These are phyloP conservation scores for Gymnorhina tibicen DNA, from an alignment of 2,113 vertebrate genomes.

Conservation along the genomic window DNA sequence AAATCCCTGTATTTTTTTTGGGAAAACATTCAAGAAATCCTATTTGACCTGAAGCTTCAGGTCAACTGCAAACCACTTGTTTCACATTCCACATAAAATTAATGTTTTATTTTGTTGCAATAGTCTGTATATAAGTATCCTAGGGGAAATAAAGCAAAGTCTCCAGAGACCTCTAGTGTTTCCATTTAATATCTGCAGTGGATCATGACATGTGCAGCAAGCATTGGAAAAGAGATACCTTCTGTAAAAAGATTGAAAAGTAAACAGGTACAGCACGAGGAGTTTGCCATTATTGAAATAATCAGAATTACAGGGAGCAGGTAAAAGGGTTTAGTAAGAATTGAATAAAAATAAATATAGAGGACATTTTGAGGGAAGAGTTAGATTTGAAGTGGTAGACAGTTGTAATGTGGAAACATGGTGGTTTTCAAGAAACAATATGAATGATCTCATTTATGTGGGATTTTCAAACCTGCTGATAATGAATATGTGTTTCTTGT, in stretches of 20 bases:
- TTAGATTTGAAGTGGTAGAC: not conserved
- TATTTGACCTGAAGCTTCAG: not conserved
- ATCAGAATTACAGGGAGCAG: not conserved
- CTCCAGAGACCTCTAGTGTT: constrained; percentile 62
- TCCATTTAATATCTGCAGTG: not conserved
- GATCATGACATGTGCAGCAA: not conserved
- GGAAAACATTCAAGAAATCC: not conserved
- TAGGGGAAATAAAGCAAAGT: not conserved
- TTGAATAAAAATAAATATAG: not conserved
- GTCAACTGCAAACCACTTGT: not conserved
- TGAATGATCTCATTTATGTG: not conserved
- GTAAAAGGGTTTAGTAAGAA: not conserved
- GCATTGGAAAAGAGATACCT: not conserved
- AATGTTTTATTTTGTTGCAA: not conserved
- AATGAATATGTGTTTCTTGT: not conserved
- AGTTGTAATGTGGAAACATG: not conserved
- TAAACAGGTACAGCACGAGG: not conserved
- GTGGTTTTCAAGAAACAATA: not conserved
- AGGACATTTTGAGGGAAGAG: not conserved
- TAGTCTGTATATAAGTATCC: not conserved
- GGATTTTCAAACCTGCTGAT: not conserved
- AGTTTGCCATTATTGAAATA: not conserved
- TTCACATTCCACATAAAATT: not conserved
- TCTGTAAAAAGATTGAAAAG: not conserved
- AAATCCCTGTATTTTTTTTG: not conserved